Conservation (phyloP, 2,113 vertebrate genomes). For the Paraplagusia blochii region DNA sequence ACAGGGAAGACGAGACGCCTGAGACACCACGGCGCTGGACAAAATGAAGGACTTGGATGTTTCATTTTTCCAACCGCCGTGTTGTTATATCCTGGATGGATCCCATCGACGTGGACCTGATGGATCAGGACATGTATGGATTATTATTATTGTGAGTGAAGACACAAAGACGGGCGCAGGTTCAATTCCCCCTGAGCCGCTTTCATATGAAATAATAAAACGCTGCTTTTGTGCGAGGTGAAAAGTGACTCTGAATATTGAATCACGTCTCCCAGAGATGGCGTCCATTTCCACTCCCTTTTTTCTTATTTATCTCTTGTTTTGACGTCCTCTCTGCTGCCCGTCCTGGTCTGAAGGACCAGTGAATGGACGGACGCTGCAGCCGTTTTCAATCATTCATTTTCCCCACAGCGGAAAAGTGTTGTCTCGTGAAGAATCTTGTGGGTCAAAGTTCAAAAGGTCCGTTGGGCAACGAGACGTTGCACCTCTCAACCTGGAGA, state of each 20-base stretch:
- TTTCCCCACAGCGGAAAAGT: too few relatives aligned
- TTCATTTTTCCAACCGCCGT: background rate
- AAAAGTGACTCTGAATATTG: conserved; percentile 57
- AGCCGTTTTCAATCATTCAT: too few relatives aligned
- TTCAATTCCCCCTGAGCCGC: conserved; percentile 24
- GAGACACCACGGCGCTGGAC: conserved; percentile 15
- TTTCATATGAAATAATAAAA: conserved; percentile 57
- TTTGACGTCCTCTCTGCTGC: too few relatives aligned
- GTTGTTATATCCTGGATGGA: background rate
- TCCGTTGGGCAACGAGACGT: too few relatives aligned
- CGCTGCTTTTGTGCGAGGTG: conserved; percentile 31
- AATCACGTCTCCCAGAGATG: conserved; percentile 22
- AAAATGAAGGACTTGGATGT: conserved; percentile 18
- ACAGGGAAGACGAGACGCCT: conserved; percentile 17
- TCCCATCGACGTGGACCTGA: conserved; percentile 1
- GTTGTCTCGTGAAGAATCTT: too few relatives aligned
- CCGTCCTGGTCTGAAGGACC: too few relatives aligned
- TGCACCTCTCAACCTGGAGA: too few relatives aligned
- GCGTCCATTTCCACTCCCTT: conserved; percentile 24
- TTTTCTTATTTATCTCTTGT: too few relatives aligned
- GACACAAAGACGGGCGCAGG: background rate
- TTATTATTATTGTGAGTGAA: conserved; percentile 5
- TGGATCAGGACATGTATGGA: conserved; percentile 1
- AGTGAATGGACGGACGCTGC: too few relatives aligned
- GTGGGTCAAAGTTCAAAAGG: too few relatives aligned